A percentile compares a stretch with the other conserved stretches of the same genome.
phyloP scores from a whole-genome alignment of 2,797 vertebrate species.

The Gymnocypris eckloni region DNA sequence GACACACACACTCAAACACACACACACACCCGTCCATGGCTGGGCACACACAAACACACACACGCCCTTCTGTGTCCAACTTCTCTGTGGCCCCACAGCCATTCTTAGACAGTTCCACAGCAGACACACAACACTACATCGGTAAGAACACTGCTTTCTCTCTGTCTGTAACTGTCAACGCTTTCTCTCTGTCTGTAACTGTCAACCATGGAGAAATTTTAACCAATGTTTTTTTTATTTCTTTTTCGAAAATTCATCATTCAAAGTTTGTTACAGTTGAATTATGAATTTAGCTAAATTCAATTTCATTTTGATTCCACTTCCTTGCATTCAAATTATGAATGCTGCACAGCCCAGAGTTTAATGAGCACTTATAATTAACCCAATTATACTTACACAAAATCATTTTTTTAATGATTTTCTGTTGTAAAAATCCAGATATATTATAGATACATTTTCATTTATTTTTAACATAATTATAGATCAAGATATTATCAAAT shows the following conservation, averaged over 20 bases:
- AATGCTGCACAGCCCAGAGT: not conserved
- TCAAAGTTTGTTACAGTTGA: not conserved
- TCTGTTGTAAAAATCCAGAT: not conserved
- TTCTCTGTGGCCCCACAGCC: not conserved
- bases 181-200: not conserved
- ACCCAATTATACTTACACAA: not conserved
- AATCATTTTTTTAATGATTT: not conserved
- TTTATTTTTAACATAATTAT: not conserved
- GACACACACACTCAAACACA: conserved; percentile 5
- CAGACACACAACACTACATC: conserved; percentile 57
- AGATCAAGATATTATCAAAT: not conserved
- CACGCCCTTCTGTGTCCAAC: conserved; percentile 30
- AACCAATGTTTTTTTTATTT: too few species aligned
- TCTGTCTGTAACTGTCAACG: not conserved
- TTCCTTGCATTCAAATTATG: not conserved
- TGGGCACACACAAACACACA: conserved; percentile 1
- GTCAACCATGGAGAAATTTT: not conserved
- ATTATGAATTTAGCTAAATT: not conserved
- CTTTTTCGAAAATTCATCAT: not conserved
- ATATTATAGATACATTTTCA: not conserved
- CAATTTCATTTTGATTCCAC: not conserved
- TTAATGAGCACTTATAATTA: not conserved
- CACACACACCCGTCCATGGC: not conserved
- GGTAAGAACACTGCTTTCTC: conserved; percentile 16
- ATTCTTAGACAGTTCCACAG: conserved; percentile 6